Base-by-base conservation (phyloP, 2,888 invertebrate genomes). In the Julus scandinavius region DNA sequence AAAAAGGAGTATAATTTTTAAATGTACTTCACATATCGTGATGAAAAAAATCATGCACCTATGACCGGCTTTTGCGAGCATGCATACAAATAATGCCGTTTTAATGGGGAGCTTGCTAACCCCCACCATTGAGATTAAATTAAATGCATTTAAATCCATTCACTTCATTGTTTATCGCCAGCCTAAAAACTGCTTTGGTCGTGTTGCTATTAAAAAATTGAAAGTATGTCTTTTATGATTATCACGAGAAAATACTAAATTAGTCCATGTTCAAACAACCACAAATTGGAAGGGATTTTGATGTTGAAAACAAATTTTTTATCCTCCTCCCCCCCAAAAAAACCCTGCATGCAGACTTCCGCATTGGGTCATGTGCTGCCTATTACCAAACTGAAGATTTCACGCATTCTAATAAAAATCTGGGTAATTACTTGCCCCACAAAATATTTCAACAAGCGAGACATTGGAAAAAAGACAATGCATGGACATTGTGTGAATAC, bases 161-260 rank as follows among this genome's bases (percentile, higher is more conserved):
- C 20, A 20, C 63, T 20, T 72, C 63, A 72, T 72, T 72, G 63
- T 72, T 72, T 72, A 72, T 20, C 20, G 63, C 7, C 63, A 72
- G 63, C 63, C 63, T 72, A 72, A 72, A 72, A 72, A 72, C 63
- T 9, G 63, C 20, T 72, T 72, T 17, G n/a, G 63, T 72, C 63
- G 63, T 72, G 63, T 72, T 20, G 63, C 63, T 72, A 72, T 72
- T 20, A 72, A 72, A 72, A 45, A 72, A 72, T 20, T 72, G 63
- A 72, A 72, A 72, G 63, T 72, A 72, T 72, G 63, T 72, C 63
- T 72, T 72, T 72, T 72, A 72, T 20, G 63, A 72, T 72, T 20
- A 72, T 72, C 63, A 72, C 63, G 20, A 72, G 9, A 72, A 72
- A 72, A 72, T 9, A 11, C 63, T 20, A 72, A 72, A 72, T 72